These are phyloP conservation scores for Perca flavescens DNA, from an alignment of 2,113 vertebrate species.

Conservation along the genomic window DNA sequence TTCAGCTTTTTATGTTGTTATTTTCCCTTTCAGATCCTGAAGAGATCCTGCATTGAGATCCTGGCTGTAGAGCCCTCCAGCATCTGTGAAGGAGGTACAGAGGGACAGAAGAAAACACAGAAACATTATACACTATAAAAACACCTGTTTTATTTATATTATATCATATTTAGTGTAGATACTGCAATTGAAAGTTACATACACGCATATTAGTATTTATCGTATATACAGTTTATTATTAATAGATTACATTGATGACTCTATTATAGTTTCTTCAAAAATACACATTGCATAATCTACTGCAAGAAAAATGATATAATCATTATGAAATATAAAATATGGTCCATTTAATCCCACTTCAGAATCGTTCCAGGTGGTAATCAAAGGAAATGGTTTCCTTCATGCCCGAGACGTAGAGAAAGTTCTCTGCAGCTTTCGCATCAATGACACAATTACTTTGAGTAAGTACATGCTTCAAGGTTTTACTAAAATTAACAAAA, in stretches of 20 bases:
- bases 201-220: background rate
- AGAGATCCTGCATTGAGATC: constrained; percentile 98
- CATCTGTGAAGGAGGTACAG: constrained; percentile 95
- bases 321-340: background rate
- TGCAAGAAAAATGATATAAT: background rate
- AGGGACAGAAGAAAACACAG: background rate
- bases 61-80: constrained; percentile 95
- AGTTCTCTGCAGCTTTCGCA: constrained; percentile 97
- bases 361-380: constrained; percentile 97
- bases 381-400: constrained; percentile 95
- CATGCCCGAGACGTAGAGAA: constrained; percentile 92
- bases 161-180: background rate
- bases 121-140: background rate
- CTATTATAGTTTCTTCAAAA: background rate
- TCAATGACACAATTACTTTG: constrained; percentile 93
- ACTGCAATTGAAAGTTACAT: background rate
- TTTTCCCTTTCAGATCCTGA: constrained; percentile 89
- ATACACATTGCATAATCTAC: background rate
- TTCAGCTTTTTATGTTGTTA: background rate
- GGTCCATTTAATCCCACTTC: constrained; percentile 21
- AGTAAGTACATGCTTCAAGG: constrained; percentile 86
- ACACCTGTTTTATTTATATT: background rate
- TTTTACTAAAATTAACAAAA: background rate
- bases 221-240: background rate
- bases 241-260: background rate